These are phyloP conservation scores for Rhabdomys pumilio DNA, from an alignment of 2,797 vertebrate genomes.

Conservation along the genomic window DNA sequence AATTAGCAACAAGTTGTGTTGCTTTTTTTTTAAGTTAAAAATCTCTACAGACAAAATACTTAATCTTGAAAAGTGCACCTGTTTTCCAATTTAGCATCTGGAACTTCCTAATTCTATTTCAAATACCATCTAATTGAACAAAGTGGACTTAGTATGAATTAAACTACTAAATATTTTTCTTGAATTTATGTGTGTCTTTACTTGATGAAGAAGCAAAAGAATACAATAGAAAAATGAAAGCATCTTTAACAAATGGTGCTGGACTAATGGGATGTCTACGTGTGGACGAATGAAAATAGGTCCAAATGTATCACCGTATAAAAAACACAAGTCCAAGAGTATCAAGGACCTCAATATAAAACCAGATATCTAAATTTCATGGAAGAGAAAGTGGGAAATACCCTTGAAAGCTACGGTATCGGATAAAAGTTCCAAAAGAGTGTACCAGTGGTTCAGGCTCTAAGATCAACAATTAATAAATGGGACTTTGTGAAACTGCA, in stretches of 20 bases:
- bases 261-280: not conserved
- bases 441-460: not conserved
- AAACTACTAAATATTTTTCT: conserved; percentile 89
- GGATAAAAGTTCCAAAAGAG: not conserved
- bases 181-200: conserved; percentile 87
- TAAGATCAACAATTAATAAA: not conserved
- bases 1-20: conserved; percentile 83
- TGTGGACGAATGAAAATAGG: not conserved
- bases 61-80: conserved; percentile 80
- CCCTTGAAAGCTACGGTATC: not conserved
- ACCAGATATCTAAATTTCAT: not conserved
- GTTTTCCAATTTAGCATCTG: conserved; percentile 62
- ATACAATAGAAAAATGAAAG: not conserved
- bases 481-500: not conserved
- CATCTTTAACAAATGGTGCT: not conserved
- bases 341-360: not conserved
- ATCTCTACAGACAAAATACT: conserved; percentile 74
- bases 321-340: not conserved
- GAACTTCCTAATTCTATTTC: conserved; percentile 80
- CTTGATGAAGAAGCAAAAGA: not conserved
- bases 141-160: conserved; percentile 91
- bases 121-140: conserved; percentile 88
- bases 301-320: not conserved
- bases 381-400: not conserved
- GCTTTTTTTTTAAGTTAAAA: conserved; percentile 80